Conservation (phyloP, 92 coral and sea anemone genomes). For the Epizoanthus fatuus region DNA sequence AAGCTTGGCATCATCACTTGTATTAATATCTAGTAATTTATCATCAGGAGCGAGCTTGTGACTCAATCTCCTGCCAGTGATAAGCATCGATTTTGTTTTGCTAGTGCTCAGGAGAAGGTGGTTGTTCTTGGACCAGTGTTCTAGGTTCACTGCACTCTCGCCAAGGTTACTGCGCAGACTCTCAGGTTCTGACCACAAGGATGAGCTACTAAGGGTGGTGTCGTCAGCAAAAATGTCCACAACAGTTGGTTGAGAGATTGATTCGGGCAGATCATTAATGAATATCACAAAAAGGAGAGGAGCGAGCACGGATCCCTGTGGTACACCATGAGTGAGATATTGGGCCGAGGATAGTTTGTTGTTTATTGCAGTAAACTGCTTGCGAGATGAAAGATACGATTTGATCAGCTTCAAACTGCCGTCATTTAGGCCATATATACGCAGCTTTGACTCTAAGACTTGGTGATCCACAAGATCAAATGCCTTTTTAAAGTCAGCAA, state of each 20-base stretch:
- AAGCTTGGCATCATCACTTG: background rate
- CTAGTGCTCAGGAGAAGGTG: conserved; percentile 27
- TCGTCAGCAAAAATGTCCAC: conserved; percentile 53
- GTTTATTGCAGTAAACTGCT: conserved; percentile 27
- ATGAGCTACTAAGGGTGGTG: conserved; percentile 39
- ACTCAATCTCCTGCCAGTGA: conserved; percentile 49
- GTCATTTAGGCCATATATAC: conserved; percentile 16
- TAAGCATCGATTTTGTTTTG: conserved; percentile 42
- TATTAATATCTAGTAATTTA: conserved; percentile 3
- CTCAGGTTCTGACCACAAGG: background rate
- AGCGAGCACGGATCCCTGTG: conserved; percentile 33
- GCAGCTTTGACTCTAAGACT: conserved; percentile 16
- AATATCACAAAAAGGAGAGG: conserved; percentile 14
- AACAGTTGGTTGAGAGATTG: background rate
- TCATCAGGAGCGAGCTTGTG: conserved; percentile 26
- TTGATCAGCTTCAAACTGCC: conserved; percentile 26
- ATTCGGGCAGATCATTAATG: conserved; percentile 33
- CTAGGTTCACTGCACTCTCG: conserved; percentile 18
- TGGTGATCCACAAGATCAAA: conserved; percentile 21
- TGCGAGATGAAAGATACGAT: conserved; percentile 41
- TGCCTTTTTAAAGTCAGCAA: too few relatives aligned
- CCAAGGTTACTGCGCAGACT: background rate
- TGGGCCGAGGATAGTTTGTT: conserved; percentile 16
- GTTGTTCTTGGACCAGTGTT: conserved; percentile 28
- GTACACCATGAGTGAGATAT: conserved; percentile 23